These are phyloP conservation scores for Squalus acanthias DNA, from an alignment of 2,797 vertebrate genomes.

Conservation along the genomic window DNA sequence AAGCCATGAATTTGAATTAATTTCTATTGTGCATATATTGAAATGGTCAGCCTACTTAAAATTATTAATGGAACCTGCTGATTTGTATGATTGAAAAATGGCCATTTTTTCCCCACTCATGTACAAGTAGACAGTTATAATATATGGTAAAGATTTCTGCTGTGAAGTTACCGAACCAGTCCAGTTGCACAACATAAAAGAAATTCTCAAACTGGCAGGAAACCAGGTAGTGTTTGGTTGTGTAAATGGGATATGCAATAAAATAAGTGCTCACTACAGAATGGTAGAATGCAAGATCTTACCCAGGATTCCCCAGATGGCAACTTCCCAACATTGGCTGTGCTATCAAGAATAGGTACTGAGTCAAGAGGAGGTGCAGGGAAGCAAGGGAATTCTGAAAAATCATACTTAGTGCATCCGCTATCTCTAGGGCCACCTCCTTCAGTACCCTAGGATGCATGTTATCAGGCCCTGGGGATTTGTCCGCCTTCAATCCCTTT, in stretches of 20 bases:
- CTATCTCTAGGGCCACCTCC: no score
- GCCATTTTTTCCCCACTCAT: not conserved
- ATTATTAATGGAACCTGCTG: not conserved
- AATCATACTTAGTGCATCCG: no score
- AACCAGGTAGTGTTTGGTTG: slow-evolving; percentile 22
- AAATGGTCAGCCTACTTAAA: not conserved
- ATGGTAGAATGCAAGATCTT: not conserved
- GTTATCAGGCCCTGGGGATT: no score
- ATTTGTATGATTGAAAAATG: not conserved
- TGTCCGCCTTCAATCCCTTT: no score
- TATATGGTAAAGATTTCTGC: not conserved
- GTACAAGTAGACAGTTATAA: not conserved
- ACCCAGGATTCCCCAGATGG: not conserved
- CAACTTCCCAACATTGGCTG: not conserved
- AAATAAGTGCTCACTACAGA: not conserved
- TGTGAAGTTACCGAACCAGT: slow-evolving; percentile 4
- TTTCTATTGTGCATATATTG: not conserved
- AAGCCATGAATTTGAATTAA: not conserved
- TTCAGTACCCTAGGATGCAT: no score
- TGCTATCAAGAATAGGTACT: not conserved
- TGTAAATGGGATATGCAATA: not conserved
- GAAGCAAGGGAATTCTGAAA: no score
- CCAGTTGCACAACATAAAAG: not conserved
- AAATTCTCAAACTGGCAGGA: not conserved
- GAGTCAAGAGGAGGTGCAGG: no score